Evolutionary conservation across 1,140 invertebrate species (phyloP).

Genomic region (Megalonaias nervosa): DNA sequence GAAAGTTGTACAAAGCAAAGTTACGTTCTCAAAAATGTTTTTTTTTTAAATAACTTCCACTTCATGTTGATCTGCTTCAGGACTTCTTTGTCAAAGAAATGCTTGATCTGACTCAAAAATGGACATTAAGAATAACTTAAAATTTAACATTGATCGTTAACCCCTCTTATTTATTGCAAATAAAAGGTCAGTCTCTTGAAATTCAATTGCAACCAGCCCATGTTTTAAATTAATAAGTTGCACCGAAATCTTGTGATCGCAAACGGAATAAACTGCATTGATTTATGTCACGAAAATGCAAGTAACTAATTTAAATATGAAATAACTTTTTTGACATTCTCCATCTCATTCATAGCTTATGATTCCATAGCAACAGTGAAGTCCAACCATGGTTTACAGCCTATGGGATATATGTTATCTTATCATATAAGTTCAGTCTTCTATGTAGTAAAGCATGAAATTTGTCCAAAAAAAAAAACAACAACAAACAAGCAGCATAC

Average conservation of each 20-base stretch:
- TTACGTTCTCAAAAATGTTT: too few species aligned
- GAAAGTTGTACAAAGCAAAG: too few species aligned
- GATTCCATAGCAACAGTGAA: background rate
- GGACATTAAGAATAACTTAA: background rate
- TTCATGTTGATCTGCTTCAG: too few species aligned
- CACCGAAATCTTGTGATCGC: too few species aligned
- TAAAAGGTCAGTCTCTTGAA: too few species aligned
- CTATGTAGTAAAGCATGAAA: conserved; percentile 11
- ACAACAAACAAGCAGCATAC: too few species aligned
- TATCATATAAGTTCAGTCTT: conserved; percentile 7
- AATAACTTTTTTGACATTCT: background rate
- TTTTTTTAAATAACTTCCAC: too few species aligned
- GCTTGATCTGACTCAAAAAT: background rate
- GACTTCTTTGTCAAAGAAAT: too few species aligned
- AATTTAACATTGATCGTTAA: too few species aligned
- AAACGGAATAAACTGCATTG: background rate
- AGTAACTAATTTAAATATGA: background rate
- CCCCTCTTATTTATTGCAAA: too few species aligned
- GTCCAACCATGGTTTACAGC: conserved; percentile 3
- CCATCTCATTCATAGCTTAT: conserved; percentile 2
- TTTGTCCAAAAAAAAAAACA: conserved; percentile 26
- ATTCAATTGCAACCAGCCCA: too few species aligned
- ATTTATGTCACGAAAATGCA: conserved; percentile 4
- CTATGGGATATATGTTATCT: background rate
- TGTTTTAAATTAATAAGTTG: too few species aligned